phyloP scores from a whole-genome alignment of 2,888 invertebrate species.

The Dryococelus australis region DNA sequence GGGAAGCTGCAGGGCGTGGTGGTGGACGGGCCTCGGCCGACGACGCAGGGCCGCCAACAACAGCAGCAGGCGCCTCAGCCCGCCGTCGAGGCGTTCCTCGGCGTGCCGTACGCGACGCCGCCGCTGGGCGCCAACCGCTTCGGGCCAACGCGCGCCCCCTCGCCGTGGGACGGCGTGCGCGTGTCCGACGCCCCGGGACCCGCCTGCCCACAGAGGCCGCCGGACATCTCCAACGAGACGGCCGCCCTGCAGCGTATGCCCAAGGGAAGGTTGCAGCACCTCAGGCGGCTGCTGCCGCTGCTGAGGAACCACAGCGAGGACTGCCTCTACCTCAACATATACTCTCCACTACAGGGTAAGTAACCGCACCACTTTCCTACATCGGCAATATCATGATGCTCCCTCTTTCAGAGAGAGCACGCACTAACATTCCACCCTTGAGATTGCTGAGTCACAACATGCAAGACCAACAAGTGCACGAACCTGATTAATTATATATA shows the following conservation, averaged over 20 bases:
- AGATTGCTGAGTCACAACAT: no score
- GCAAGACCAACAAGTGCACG: no score
- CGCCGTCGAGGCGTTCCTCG: conserved; percentile 82
- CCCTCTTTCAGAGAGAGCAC: no score
- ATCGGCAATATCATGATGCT: no score
- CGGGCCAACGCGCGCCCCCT: conserved; percentile 91
- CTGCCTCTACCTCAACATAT: conserved; percentile 95
- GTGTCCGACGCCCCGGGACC: conserved; percentile 68
- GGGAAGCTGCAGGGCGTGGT: conserved; percentile 85
- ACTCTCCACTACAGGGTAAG: conserved; percentile 89
- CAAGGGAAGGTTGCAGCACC: conserved; percentile 86
- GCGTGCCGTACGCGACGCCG: conserved; percentile 88
- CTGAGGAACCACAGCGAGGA: conserved; percentile 95
- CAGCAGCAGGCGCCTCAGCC: conserved; percentile 71
- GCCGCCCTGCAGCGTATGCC: conserved; percentile 88
- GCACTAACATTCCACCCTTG: no score
- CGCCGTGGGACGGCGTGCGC: conserved; percentile 89
- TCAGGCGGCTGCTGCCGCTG: conserved; percentile 83
- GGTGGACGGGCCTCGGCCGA: conserved; percentile 66
- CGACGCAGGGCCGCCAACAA: conserved; percentile 61
- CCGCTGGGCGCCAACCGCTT: conserved; percentile 85
- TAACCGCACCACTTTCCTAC: background rate
- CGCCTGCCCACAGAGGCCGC: conserved; percentile 90
- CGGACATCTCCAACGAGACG: conserved; percentile 82
- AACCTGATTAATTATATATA: no score